Base-by-base conservation (phyloP, 2,113 vertebrate species). In the Sardina pilchardus region DNA sequence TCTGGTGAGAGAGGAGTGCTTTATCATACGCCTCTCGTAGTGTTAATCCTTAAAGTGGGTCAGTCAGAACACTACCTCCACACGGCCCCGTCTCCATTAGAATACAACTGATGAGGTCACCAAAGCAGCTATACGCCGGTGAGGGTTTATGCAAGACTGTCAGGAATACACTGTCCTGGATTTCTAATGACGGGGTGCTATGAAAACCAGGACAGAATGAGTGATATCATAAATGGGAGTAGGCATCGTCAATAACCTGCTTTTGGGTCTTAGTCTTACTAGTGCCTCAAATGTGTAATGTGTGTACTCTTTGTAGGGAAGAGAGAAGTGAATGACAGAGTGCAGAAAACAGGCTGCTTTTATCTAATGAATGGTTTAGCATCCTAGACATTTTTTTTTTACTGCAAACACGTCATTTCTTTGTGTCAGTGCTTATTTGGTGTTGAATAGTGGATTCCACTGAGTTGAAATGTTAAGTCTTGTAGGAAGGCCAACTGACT, bases 1-100 rank as follows among this genome's bases (percentile, higher is more conserved):
- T 63, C 3, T 30, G 43, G 19, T 17, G 6, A 30, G 59, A 59
- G 43, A 14, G 43, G 24, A 71, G 84, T 56, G 19, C 39, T 89
- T 89, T 83, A 89, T 90, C 81, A 86, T 81, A 30, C 43, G 63
- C 45, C 26, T 36, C 71, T 71, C 17, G 81, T 56, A 83, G 86
- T 84, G 85, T 83, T 71, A 53, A 84, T 85, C 71, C 53, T 45
- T 53, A 85, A 87, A 90, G 12, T 88, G 81, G 88, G 83, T 89
- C 86, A 86, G 83, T 39, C 45, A 83, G 45, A 83, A 86, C 42
- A 3, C 26, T 56, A 48, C 30, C 30, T 78, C 1, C 16, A 34
- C 34, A 34, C 17, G 30, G 30, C 71, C 30, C 30, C 10, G 34
- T 34, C 26, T 78, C 71, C 71, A 19, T 36, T 78, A 78, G 71